phyloP scores from a whole-genome alignment of 2,113 vertebrate species.

The Fregetta grallaria region DNA sequence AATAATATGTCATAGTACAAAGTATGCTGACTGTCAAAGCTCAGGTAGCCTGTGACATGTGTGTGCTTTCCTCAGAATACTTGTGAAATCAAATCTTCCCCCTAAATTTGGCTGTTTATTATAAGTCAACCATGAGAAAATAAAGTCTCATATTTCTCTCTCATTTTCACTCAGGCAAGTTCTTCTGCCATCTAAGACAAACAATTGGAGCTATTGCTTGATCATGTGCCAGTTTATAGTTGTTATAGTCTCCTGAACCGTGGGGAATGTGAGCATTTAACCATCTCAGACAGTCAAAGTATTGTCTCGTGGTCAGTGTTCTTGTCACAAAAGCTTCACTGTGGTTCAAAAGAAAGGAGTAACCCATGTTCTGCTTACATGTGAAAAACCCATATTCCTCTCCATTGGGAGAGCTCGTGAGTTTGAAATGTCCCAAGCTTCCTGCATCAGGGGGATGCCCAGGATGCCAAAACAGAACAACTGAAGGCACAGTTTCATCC shows the following conservation, averaged over 20 bases:
- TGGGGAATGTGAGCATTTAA: neutral
- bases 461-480: neutral
- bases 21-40: neutral
- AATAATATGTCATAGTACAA: neutral
- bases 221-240: neutral
- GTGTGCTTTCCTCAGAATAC: neutral
- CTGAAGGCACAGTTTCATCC: neutral
- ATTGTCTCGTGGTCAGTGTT: neutral
- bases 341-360: neutral
- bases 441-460: neutral
- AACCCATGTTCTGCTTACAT: neutral
- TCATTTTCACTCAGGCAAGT: neutral
- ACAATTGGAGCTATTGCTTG: neutral
- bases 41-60: neutral
- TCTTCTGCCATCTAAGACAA: neutral
- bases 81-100: neutral
- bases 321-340: neutral
- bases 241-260: neutral
- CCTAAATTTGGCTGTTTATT: neutral
- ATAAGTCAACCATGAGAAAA: neutral
- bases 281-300: neutral
- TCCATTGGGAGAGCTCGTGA: neutral
- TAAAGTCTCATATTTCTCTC: neutral
- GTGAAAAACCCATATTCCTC: neutral
- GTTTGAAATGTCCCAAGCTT: neutral